Conservation (phyloP, 2,888 invertebrate genomes). For the Drosophila seclusa region DNA sequence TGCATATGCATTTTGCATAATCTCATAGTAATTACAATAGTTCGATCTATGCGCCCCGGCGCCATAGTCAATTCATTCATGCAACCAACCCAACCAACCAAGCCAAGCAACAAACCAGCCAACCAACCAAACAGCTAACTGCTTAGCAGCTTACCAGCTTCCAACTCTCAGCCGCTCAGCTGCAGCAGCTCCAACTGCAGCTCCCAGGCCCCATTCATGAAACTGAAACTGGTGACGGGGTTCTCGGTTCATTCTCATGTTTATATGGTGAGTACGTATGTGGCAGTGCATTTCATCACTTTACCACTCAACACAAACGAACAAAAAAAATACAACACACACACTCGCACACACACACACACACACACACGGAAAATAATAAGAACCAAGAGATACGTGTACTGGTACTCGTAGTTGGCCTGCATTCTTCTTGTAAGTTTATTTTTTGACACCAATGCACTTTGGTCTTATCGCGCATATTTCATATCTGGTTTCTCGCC, state of each 20-base stretch:
- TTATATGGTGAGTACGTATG: slow-evolving; percentile 21
- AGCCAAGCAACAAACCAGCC: neutral
- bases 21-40: slow-evolving; percentile 77
- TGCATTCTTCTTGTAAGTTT: slow-evolving; percentile 60
- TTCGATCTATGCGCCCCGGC: slow-evolving; percentile 62
- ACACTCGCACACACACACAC: neutral
- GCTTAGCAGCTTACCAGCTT: slow-evolving; percentile 13
- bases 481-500: slow-evolving; percentile 73
- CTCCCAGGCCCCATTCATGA: slow-evolving; percentile 55
- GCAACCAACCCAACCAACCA: slow-evolving; percentile 28
- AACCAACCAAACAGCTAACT: slow-evolving; percentile 11
- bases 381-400: slow-evolving; percentile 37
- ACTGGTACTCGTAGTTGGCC: slow-evolving; percentile 40
- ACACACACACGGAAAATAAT: slow-evolving; percentile 8
- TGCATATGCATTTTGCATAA: slow-evolving; percentile 74
- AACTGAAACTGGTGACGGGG: slow-evolving; percentile 40
- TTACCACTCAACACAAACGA: slow-evolving; percentile 44
- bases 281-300: slow-evolving; percentile 54
- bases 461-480: slow-evolving; percentile 75
- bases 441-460: slow-evolving; percentile 76
- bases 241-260: slow-evolving; percentile 43
- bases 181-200: slow-evolving; percentile 19
- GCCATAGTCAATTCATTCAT: slow-evolving; percentile 65
- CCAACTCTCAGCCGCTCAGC: slow-evolving; percentile 10
- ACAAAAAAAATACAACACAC: neutral